These are phyloP conservation scores for Arctocebus calabarensis DNA, from an alignment of 2,797 vertebrate genomes.

Conservation along the genomic window DNA sequence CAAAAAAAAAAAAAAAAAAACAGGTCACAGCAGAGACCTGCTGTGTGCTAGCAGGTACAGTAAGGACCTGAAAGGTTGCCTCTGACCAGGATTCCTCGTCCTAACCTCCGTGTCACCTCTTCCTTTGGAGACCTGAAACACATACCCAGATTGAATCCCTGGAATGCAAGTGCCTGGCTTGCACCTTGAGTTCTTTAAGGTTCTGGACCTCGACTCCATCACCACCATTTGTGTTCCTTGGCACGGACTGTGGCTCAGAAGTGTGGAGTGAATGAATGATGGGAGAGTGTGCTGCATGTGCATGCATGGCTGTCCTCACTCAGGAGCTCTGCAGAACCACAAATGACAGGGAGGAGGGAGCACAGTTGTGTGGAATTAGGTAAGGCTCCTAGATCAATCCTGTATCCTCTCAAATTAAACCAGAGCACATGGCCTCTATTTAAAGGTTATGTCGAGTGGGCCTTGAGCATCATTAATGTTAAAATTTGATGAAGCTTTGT, in stretches of 20 bases:
- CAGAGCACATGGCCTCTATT: background rate
- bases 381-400: background rate
- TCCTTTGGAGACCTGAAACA: background rate
- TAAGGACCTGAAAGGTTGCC: background rate
- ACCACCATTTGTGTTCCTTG: background rate
- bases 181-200: background rate
- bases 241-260: background rate
- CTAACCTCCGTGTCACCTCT: background rate
- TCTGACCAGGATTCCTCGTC: background rate
- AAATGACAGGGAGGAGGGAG: rapidly evolving
- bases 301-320: background rate
- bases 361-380: background rate
- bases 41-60: background rate
- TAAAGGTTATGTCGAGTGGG: constrained; percentile 83
- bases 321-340: rapidly evolving
- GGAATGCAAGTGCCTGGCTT: no score
- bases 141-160: background rate
- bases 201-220: background rate
- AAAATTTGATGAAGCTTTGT: constrained; percentile 79
- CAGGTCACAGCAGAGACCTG: background rate
- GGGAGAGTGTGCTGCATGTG: rapidly evolving
- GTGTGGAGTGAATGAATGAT: background rate
- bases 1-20: background rate
- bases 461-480: constrained; percentile 79
- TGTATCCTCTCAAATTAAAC: background rate